Percentiles rank a stretch among this genome's conserved stretches.
Evolutionary conservation across 2,797 vertebrate species (phyloP).

Genomic region (Simalia tracyae): DNA sequence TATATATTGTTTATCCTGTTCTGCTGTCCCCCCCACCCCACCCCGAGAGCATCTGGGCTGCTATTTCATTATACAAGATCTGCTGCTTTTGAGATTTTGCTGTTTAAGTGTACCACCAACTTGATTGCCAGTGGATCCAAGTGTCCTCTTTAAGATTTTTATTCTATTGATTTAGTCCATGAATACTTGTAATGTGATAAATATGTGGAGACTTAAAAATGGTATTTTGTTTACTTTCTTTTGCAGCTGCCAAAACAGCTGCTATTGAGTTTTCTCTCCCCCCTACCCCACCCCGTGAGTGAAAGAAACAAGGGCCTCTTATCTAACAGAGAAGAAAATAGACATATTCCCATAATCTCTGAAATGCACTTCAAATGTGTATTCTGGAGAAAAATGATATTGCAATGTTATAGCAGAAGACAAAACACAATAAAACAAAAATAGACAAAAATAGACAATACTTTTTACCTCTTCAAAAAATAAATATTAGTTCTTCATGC

Average conservation of each 20-base stretch:
- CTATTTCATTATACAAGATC: constrained; percentile 30
- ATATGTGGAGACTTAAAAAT: constrained; percentile 67
- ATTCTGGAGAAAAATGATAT: constrained; percentile 27
- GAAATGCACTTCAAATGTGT: constrained; percentile 45
- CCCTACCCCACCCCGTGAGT: background rate
- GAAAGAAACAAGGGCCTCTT: constrained; percentile 56
- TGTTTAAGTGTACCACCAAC: constrained; percentile 22
- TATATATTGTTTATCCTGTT: background rate
- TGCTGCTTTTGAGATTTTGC: background rate
- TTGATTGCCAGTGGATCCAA: constrained; percentile 26
- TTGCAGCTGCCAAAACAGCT: constrained; percentile 66
- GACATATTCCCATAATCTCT: constrained; percentile 41
- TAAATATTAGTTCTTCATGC: background rate
- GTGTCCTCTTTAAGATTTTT: constrained; percentile 49
- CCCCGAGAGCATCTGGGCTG: background rate
- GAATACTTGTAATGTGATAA: constrained; percentile 62
- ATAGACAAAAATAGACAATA: background rate
- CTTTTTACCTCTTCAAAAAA: background rate
- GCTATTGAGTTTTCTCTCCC: constrained; percentile 46
- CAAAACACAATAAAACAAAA: background rate
- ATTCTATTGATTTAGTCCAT: constrained; percentile 55
- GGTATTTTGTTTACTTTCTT: constrained; percentile 63
- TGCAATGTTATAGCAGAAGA: constrained; percentile 30
- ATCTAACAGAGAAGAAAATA: constrained; percentile 56
- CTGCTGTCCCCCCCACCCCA: background rate